Percentiles rank a stretch among this genome's conserved stretches.
Conservation (phyloP, 1,140 invertebrate species). For the Rhyzopertha dominica region DNA sequence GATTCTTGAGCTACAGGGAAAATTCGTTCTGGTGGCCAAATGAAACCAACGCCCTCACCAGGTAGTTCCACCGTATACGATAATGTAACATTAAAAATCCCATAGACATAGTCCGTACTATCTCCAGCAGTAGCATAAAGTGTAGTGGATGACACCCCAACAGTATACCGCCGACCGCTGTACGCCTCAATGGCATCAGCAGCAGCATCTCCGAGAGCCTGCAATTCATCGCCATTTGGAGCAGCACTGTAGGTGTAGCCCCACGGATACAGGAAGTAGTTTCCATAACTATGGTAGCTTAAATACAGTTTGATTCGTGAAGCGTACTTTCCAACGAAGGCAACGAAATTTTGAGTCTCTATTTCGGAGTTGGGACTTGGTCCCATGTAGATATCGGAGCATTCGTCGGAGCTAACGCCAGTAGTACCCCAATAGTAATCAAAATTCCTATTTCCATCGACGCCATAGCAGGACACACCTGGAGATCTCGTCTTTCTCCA, state of each 20-base stretch:
- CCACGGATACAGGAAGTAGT: conserved; percentile 64
- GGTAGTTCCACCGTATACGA: too few species aligned
- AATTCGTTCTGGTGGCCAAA: too few species aligned
- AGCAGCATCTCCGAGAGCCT: conserved; percentile 62
- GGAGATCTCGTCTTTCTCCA: conserved; percentile 66
- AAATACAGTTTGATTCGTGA: conserved; percentile 59
- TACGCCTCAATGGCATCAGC: conserved; percentile 59
- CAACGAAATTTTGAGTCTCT: conserved; percentile 58
- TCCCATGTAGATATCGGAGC: conserved; percentile 65
- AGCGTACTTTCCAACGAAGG: conserved; percentile 46
- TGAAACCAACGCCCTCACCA: too few species aligned
- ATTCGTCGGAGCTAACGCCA: conserved; percentile 61
- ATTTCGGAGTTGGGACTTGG: conserved; percentile 63
- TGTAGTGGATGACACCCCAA: too few species aligned
- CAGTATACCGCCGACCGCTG: conserved; percentile 62
- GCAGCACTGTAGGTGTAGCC: conserved; percentile 63
- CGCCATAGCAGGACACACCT: conserved; percentile 52
- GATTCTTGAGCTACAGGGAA: too few species aligned
- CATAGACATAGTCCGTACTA: conserved; percentile 62
- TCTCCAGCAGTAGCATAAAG: conserved; percentile 50
- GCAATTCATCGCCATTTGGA: conserved; percentile 65
- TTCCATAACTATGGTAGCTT: conserved; percentile 68
- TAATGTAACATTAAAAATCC: conserved; percentile 53
- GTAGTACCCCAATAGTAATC: conserved; percentile 58
- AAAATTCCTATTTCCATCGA: conserved; percentile 69